A percentile compares a stretch with the other conserved stretches of the same genome.
Conservation (phyloP, 1,140 invertebrate genomes). For the Drosophila busckii region DNA sequence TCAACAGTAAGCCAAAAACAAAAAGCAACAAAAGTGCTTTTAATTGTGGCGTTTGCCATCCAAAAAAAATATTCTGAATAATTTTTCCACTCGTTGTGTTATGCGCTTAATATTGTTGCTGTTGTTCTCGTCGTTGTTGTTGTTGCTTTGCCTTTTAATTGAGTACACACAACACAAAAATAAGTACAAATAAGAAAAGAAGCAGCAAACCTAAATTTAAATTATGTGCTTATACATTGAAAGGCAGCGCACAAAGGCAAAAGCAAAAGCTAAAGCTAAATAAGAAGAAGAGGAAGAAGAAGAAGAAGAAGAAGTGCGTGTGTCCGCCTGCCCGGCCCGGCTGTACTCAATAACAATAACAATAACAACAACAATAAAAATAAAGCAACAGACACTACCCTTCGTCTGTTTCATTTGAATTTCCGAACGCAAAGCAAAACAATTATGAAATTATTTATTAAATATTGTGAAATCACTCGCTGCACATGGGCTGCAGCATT, state of each 20-base stretch:
- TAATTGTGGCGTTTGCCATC: conserved; percentile 57
- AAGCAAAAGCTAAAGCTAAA: conserved; percentile 17
- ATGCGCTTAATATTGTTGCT: conserved; percentile 7
- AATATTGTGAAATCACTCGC: conserved; percentile 68
- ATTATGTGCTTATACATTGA: conserved; percentile 58
- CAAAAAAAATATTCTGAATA: conserved; percentile 67
- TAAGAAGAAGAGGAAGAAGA: conserved; percentile 4
- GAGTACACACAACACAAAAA: conserved; percentile 56
- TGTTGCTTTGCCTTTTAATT: conserved; percentile 70
- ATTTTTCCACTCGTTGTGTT: conserved; percentile 65
- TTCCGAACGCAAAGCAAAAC: conserved; percentile 53
- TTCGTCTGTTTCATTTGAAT: conserved; percentile 61
- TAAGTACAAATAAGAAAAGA: neutral
- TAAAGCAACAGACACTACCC: conserved; percentile 28
- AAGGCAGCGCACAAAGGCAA: conserved; percentile 22
- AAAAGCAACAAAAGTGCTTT: conserved; percentile 43
- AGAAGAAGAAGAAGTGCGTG: neutral
- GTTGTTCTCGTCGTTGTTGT: conserved; percentile 24
- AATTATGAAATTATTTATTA: conserved; percentile 77
- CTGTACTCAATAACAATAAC: neutral
- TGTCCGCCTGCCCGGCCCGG: too few relatives aligned
- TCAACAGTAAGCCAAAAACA: conserved; percentile 3
- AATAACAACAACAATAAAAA: conserved; percentile 14
- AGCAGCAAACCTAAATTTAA: conserved; percentile 55
- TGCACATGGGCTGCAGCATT: conserved; percentile 42